Percentiles rank a stretch among this genome's conserved stretches.
phyloP scores from a whole-genome alignment of 2,888 invertebrate genomes.

The Ecliptopera silaceata region DNA sequence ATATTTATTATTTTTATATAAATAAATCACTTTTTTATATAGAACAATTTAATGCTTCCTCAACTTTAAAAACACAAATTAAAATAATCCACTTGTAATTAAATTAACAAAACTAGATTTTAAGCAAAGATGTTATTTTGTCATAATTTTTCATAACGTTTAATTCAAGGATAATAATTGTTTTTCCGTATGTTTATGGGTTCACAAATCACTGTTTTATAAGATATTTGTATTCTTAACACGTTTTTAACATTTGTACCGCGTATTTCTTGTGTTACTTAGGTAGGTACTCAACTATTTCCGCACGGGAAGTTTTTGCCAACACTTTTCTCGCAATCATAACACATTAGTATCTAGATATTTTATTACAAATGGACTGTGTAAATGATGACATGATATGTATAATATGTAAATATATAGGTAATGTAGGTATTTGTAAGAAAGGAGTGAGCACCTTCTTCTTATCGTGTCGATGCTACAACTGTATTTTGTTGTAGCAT shows the following conservation, averaged over 20 bases:
- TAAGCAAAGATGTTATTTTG: not conserved
- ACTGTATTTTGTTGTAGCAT: too few species aligned
- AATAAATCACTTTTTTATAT: not conserved
- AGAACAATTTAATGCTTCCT: not conserved
- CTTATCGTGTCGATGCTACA: too few species aligned
- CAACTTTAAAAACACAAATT: not conserved
- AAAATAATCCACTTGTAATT: not conserved
- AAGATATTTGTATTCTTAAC: conserved; percentile 3
- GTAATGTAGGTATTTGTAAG: too few species aligned
- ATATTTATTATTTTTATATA: too few species aligned
- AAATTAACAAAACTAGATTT: not conserved
- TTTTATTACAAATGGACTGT: too few species aligned
- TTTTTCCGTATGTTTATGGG: conserved; percentile 10
- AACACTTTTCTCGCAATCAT: too few species aligned
- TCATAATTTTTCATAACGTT: not conserved
- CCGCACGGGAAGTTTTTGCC: too few species aligned
- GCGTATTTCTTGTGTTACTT: not conserved
- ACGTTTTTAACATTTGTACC: not conserved
- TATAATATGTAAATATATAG: too few species aligned
- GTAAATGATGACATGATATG: too few species aligned
- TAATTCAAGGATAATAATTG: conserved; percentile 7
- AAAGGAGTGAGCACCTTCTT: too few species aligned
- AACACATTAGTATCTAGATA: too few species aligned
- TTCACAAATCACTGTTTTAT: conserved; percentile 9
- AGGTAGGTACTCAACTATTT: not conserved